Conservation (phyloP, 2,797 vertebrate genomes). For the Coreius guichenoti region DNA sequence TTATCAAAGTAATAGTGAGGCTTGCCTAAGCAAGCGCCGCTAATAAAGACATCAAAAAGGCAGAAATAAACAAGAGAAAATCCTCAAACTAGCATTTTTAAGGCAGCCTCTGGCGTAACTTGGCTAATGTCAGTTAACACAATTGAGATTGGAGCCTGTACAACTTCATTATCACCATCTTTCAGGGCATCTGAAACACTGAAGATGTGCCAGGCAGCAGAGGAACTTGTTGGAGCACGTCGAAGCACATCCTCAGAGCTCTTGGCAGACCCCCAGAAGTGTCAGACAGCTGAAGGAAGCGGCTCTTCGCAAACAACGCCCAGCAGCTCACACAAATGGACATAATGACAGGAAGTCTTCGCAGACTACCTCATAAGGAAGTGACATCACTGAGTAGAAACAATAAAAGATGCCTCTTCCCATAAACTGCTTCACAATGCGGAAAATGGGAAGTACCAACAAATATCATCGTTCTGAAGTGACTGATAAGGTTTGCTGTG, state of each 20-base stretch:
- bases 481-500: not conserved
- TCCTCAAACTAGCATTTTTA: not conserved
- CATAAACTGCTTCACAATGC: conserved; percentile 80
- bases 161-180: conserved; percentile 52
- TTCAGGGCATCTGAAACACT: conserved; percentile 31
- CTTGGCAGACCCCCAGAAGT: conserved; percentile 6
- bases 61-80: conserved; percentile 9
- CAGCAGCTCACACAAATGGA: conserved; percentile 56
- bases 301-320: conserved; percentile 55
- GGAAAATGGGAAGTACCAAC: conserved; percentile 15
- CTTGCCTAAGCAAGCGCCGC: not conserved
- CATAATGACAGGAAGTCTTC: conserved; percentile 87
- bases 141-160: conserved; percentile 33
- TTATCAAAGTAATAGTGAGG: not conserved
- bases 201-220: conserved; percentile 42
- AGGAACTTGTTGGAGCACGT: conserved; percentile 43
- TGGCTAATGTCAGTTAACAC: conserved; percentile 32
- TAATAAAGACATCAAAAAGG: conserved; percentile 5
- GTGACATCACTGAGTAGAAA: conserved; percentile 87
- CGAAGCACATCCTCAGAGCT: conserved; percentile 31
- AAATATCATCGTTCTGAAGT: not conserved
- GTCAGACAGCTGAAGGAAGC: conserved; percentile 56
- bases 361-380: conserved; percentile 83
- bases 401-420: conserved; percentile 91
- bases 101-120: conserved; percentile 13